Evolutionary conservation across 2,888 invertebrate species (phyloP).

Genomic region (Phalangium opilio): DNA sequence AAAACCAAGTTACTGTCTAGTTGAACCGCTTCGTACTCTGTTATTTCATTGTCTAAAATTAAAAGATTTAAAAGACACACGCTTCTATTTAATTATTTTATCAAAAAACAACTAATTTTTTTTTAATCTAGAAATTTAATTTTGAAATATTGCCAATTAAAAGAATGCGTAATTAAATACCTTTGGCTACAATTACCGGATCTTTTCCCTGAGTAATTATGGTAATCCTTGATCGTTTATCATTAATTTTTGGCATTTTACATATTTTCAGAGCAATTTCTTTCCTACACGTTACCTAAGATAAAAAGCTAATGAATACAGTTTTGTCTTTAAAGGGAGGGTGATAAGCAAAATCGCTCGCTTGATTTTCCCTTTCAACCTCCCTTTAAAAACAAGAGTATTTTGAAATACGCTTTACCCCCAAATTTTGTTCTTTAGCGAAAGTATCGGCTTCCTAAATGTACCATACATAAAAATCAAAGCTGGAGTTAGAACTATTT

Average conservation of each 20-base stretch:
- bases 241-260: constrained; percentile 57
- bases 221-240: constrained; percentile 49
- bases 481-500: too few species aligned
- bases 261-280: constrained; percentile 70
- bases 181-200: constrained; percentile 60
- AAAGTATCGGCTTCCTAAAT: constrained; percentile 67
- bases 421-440: constrained; percentile 52
- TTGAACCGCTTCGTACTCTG: constrained; percentile 50
- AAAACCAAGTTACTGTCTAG: constrained; percentile 59
- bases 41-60: constrained; percentile 35
- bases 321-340: too few species aligned
- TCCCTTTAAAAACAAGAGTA: too few species aligned
- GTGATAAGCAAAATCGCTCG: too few species aligned
- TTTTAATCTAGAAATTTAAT: not conserved
- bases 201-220: constrained; percentile 81
- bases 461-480: too few species aligned
- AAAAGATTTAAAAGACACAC: too few species aligned
- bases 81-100: too few species aligned
- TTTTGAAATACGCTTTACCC: too few species aligned
- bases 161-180: too few species aligned
- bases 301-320: constrained; percentile 2
- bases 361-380: too few species aligned
- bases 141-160: not conserved
- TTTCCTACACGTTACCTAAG: constrained; percentile 47
- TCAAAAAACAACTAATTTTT: not conserved